Conservation (phyloP, 2,797 vertebrate species). For the Etheostoma perlongum region DNA sequence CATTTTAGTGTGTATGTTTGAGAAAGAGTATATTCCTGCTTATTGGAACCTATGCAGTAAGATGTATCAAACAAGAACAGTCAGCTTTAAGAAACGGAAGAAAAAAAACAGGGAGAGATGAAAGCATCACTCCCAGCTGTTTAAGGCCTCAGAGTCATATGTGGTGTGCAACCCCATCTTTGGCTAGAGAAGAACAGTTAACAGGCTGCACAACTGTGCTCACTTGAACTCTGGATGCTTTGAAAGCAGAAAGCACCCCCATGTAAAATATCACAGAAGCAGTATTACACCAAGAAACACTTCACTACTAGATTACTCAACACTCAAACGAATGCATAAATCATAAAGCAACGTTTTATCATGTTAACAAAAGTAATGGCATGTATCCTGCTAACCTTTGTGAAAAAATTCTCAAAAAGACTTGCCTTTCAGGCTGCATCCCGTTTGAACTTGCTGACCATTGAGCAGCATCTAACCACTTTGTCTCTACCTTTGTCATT, state of each 20-base stretch:
- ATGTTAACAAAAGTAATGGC: neutral
- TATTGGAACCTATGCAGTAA: slow-evolving; percentile 14
- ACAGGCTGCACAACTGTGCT: slow-evolving; percentile 23
- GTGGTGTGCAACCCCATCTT: slow-evolving; percentile 27
- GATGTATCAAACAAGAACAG: slow-evolving; percentile 5
- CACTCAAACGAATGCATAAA: neutral
- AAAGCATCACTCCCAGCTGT: slow-evolving; percentile 16
- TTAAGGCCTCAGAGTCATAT: slow-evolving; percentile 30
- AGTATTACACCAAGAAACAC: slow-evolving; percentile 16
- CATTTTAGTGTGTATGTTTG: slow-evolving; percentile 7
- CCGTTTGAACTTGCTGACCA: neutral
- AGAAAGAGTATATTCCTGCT: slow-evolving; percentile 15
- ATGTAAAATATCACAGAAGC: slow-evolving; percentile 16
- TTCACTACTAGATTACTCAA: neutral
- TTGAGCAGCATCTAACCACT: neutral
- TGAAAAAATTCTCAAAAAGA: neutral
- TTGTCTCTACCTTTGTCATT: neutral
- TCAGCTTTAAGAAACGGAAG: neutral
- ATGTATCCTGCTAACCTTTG: neutral
- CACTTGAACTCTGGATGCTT: slow-evolving; percentile 14
- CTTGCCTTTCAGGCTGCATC: neutral
- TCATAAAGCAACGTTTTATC: neutral
- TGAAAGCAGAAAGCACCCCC: slow-evolving; percentile 22
- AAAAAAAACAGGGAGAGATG: slow-evolving; percentile 3
- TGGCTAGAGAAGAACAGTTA: slow-evolving; percentile 29